Percentiles rank a stretch among this genome's conserved stretches.
These are phyloP conservation scores for Saiga tatarica DNA, from an alignment of 2,113 vertebrate genomes.

Conservation along the genomic window DNA sequence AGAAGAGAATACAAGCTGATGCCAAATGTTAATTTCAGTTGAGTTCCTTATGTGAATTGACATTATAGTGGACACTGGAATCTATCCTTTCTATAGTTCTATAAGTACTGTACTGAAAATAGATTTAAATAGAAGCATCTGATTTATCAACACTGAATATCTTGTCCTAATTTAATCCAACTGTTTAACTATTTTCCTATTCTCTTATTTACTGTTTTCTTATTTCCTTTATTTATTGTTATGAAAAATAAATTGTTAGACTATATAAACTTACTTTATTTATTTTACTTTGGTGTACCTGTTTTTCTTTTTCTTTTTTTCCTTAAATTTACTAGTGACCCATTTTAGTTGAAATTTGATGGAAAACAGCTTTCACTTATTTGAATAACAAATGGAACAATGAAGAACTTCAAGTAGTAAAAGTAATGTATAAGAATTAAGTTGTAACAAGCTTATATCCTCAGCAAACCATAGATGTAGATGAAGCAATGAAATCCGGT, in stretches of 20 bases:
- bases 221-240: neutral
- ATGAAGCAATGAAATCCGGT: slow-evolving; percentile 56
- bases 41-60: neutral
- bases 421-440: slow-evolving; percentile 35
- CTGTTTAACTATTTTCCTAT: neutral
- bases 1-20: neutral
- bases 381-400: neutral
- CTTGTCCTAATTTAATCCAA: neutral
- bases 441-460: slow-evolving; percentile 40
- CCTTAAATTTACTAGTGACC: neutral
- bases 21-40: neutral
- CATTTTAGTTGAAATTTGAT: neutral
- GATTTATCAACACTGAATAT: neutral
- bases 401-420: neutral
- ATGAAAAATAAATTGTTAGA: neutral
- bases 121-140: neutral
- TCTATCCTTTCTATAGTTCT: neutral
- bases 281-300: neutral
- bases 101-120: neutral
- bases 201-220: neutral
- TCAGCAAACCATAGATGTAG: slow-evolving; percentile 38
- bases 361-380: neutral
- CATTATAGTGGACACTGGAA: neutral
- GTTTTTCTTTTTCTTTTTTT: neutral
- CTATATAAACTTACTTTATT: neutral